A percentile compares a stretch with the other conserved stretches of the same genome.
Evolutionary conservation across 2,797 vertebrate species (phyloP).

Genomic region (Anas georgica): DNA sequence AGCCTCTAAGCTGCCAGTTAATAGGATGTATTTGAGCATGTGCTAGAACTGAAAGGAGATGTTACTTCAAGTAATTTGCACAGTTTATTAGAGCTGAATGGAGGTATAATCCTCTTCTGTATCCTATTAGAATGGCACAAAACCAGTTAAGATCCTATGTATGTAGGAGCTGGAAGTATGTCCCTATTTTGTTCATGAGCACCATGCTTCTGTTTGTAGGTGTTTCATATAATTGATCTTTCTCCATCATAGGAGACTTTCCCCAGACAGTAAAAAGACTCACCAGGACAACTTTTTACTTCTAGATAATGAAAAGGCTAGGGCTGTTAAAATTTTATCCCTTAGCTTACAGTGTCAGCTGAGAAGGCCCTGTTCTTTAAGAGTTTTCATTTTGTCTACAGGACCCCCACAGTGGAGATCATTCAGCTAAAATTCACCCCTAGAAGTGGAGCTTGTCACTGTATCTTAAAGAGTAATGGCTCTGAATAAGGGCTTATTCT

Average conservation of each 20-base stretch:
- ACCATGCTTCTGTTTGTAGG: background rate
- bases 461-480: background rate
- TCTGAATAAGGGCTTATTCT: background rate
- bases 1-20: background rate
- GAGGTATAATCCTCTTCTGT: background rate
- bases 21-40: background rate
- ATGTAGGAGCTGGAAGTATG: background rate
- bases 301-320: background rate
- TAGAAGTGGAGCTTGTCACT: background rate
- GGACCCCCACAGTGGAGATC: rapidly evolving
- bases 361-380: background rate
- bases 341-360: background rate
- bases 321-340: background rate
- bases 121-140: background rate
- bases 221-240: background rate
- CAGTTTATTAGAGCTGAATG: background rate
- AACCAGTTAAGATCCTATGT: background rate
- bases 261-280: background rate
- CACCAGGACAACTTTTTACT: background rate
- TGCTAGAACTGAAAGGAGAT: background rate
- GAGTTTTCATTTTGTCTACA: background rate
- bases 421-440: background rate
- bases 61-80: background rate
- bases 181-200: background rate
- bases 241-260: background rate